Evolutionary conservation across 2,888 invertebrate species (phyloP).

Genomic region (Folsomia manolachei): DNA sequence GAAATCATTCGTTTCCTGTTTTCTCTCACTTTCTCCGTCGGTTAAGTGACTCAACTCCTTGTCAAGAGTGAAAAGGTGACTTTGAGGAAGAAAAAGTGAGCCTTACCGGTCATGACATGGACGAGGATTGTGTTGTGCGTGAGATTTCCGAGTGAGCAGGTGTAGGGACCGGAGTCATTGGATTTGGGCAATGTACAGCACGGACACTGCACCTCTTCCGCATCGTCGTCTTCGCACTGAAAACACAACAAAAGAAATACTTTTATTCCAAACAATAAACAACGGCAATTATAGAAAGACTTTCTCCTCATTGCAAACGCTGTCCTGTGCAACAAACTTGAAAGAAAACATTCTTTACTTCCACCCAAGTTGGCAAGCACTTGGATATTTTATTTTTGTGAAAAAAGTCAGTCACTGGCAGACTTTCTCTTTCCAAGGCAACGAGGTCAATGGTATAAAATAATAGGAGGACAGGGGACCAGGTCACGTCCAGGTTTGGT

Average conservation of each 20-base stretch:
- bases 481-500: too few species aligned
- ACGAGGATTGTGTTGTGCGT: slow-evolving; percentile 64
- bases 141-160: slow-evolving; percentile 64
- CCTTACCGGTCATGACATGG: slow-evolving; percentile 73
- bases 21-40: neutral
- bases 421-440: too few species aligned
- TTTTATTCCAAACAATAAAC: too few species aligned
- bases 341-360: too few species aligned
- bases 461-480: neutral
- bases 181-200: slow-evolving; percentile 75
- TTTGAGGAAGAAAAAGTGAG: neutral
- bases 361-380: too few species aligned
- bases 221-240: slow-evolving; percentile 76
- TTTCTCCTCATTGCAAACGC: too few species aligned
- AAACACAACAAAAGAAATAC: too few species aligned
- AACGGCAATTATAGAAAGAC: too few species aligned
- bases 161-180: slow-evolving; percentile 76
- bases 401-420: too few species aligned
- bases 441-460: neutral
- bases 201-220: slow-evolving; percentile 69
- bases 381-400: too few species aligned
- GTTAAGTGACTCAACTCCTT: neutral
- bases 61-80: too few species aligned
- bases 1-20: slow-evolving; percentile 11
- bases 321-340: too few species aligned